Conservation (phyloP, 1,140 invertebrate genomes). For the Xylocopa sonorina region DNA sequence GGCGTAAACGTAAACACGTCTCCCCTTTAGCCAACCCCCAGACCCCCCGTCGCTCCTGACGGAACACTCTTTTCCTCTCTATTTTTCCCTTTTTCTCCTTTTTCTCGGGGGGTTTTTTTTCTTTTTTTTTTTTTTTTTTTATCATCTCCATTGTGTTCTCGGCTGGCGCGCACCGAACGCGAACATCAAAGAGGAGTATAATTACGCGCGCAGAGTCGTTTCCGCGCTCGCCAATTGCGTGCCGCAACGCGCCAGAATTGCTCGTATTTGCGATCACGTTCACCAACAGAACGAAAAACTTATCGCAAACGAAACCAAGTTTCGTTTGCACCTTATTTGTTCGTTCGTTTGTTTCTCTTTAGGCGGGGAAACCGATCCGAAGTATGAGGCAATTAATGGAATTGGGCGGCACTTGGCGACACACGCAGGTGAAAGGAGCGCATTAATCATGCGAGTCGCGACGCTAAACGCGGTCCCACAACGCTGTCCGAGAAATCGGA, state of each 20-base stretch:
- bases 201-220: slow-evolving; percentile 33
- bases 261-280: background rate
- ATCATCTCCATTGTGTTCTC: slow-evolving; percentile 34
- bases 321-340: no score
- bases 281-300: background rate
- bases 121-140: slow-evolving; percentile 7
- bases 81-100: no score
- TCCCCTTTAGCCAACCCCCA: background rate
- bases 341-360: no score
- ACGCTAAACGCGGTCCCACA: background rate
- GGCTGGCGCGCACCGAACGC: slow-evolving; percentile 15
- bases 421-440: background rate
- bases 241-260: slow-evolving; percentile 16
- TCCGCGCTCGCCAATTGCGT: slow-evolving; percentile 29
- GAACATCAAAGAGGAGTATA: slow-evolving; percentile 49
- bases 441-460: background rate
- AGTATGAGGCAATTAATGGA: background rate
- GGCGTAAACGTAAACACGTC: slow-evolving; percentile 24
- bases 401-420: background rate
- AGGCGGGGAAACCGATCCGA: background rate
- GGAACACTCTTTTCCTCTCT: background rate
- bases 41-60: no score
- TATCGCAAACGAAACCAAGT: background rate
- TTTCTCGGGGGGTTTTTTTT: no score
- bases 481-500: background rate